Base-by-base conservation (phyloP, 2,888 invertebrate species). In the Hanleya hanleyi region DNA sequence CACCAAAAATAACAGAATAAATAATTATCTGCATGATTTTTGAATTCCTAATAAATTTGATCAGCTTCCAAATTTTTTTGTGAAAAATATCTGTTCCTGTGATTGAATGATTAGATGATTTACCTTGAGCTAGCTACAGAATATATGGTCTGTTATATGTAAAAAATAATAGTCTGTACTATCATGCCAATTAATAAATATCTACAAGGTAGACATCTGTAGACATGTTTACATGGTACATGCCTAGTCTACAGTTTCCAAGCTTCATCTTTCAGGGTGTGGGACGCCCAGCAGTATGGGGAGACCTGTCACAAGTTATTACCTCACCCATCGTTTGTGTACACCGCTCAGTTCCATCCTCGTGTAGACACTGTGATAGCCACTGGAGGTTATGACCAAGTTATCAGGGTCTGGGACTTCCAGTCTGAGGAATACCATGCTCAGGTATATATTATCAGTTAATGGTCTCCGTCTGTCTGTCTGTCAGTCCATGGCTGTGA, bases 241-340 rank as follows among this genome's bases (percentile, higher is more conserved):
- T n/a, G n/a, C n/a, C n/a, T n/a, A n/a, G n/a, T n/a, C n/a, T n/a
- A n/a, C n/a, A n/a, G n/a, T n/a, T n/a, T n/a, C n/a, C n/a, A n/a
- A 41, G 9, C 9, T 41, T 41, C 18, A 9, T 41, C 41, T 41
- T 41, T 41, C 41, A 41, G 41, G 41, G n/a, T n/a, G n/a, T 94
- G 94, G 94, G 91, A 93, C 76, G 72, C 86, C 5, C 67, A 76
- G 57, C 73, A 80, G 7, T 76, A 81, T 71, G 77, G 77, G 6
- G 81, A 82, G 47, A 77, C 74, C 26, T 81, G 85, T n/a, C 79
- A 81, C 61, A 87, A 88, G 69, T 67, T 93, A 80, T 86, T 94
- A 71, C 93, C 94, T 36, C 95, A 95, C 90, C 94, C 94, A 37
- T 92, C 93, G 1, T 95, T 93, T 88, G 94, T 95, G 4, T 95